Evolutionary conservation across 2,888 invertebrate species (phyloP), one percentile per base, ranked within the genome.

Genomic region (Piscicola geometra): DNA sequence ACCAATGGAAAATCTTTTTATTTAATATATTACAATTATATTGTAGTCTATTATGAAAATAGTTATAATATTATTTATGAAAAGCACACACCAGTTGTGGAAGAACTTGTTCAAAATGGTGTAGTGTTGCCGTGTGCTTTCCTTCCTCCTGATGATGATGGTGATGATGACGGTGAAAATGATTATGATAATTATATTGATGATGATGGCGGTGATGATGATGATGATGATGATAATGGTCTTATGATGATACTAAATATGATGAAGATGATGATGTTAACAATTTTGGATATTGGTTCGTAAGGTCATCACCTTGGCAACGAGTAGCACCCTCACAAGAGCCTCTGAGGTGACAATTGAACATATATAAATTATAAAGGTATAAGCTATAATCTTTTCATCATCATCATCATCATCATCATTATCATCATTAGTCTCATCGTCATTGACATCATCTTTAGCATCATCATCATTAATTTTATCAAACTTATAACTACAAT

Each of bases 231-330:
- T 56, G 21, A 56, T 56, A 5, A 56, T 56, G 21, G n/a, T n/a
- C n/a, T n/a, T n/a, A 21, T 47, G 9, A 47, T 47, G 9, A 47
- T 47, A 15, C 21, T 47, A 15, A 47, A 9, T 21, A 56, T 56
- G n/a, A 56, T 56, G 21, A 56, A 15, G 60, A 56, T 18, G 60
- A 18, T 25, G 25, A 3, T 56, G 60, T 3, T 56, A n/a, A 56
- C 5, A 25, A 18, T n/a, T n/a, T n/a, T n/a, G n/a, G n/a, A n/a
- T n/a, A n/a, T n/a, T n/a, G n/a, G n/a, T n/a, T n/a, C n/a, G n/a
- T n/a, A n/a, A n/a, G n/a, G n/a, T n/a, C n/a, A n/a, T n/a, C n/a
- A 56, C 60, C 25, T 25, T 56, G 60, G 60, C 60, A 15, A 56
- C 3, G n/a, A 25, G 60, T 25, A 56, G 15, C 21, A 18, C 5